Conservation (phyloP, 2,797 vertebrate genomes). For the Typhlichthys eigenmanni region DNA sequence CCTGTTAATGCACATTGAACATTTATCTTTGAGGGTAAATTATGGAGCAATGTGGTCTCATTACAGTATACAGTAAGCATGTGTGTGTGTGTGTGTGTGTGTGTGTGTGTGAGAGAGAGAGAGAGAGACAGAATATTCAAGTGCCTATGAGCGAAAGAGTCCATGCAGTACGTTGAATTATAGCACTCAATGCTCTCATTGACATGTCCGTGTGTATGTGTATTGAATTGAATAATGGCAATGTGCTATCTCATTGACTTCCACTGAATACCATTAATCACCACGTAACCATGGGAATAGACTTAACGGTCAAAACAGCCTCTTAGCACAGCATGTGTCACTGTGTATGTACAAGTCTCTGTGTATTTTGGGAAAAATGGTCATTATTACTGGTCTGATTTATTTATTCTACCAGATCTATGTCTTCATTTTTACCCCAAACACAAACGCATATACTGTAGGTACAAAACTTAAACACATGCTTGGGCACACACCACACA, state of each 20-base stretch:
- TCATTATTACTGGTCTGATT: conserved; percentile 33
- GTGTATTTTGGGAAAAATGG: not conserved
- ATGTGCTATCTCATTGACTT: conserved; percentile 72
- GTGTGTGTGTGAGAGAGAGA: conserved; percentile 51
- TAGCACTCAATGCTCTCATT: conserved; percentile 21
- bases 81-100: conserved; percentile 2
- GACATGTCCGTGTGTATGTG: conserved; percentile 22
- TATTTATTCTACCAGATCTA: conserved; percentile 19
- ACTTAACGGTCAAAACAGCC: conserved; percentile 65
- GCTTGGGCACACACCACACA: not conserved
- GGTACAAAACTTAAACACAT: too few relatives aligned
- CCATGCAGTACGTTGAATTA: conserved; percentile 40
- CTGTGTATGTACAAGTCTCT: conserved; percentile 9
- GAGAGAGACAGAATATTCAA: conserved; percentile 3
- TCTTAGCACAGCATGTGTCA: conserved; percentile 48
- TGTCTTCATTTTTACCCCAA: conserved; percentile 29
- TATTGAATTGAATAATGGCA: conserved; percentile 66
- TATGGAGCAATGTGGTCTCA: conserved; percentile 59
- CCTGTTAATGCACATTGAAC: conserved; percentile 63
- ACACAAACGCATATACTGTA: conserved; percentile 9
- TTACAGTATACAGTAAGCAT: conserved; percentile 45
- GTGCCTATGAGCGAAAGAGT: not conserved
- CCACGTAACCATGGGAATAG: conserved; percentile 71
- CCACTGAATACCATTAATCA: conserved; percentile 70
- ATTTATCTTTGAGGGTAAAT: conserved; percentile 68